These are phyloP conservation scores for Dendrolimus kikuchii DNA, from an alignment of 1,140 invertebrate species.

Conservation along the genomic window DNA sequence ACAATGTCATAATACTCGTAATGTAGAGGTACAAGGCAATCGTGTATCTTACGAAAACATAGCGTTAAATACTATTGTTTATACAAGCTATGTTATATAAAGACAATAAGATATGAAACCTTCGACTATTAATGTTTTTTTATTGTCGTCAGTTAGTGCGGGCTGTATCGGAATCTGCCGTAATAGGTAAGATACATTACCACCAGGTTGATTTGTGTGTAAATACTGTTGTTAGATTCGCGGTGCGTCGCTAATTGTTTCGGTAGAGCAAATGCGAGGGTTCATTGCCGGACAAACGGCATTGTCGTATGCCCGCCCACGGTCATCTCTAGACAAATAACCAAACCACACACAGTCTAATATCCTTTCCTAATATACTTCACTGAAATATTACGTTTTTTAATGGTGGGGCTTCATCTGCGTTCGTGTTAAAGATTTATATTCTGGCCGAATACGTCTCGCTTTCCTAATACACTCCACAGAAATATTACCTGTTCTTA, in stretches of 20 bases:
- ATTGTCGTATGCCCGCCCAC: slow-evolving; percentile 31
- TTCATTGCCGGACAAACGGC: slow-evolving; percentile 55
- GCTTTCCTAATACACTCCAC: too few relatives aligned
- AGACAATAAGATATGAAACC: too few relatives aligned
- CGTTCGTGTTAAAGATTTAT: too few relatives aligned
- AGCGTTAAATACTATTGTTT: too few relatives aligned
- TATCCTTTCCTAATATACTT: neutral
- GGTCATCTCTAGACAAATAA: slow-evolving; percentile 6
- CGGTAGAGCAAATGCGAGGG: slow-evolving; percentile 54
- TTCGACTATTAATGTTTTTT: slow-evolving; percentile 2
- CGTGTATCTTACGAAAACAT: too few relatives aligned
- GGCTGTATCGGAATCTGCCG: neutral
- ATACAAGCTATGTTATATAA: too few relatives aligned
- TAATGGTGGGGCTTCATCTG: neutral
- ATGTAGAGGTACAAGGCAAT: too few relatives aligned
- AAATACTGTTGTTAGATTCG: slow-evolving; percentile 39
- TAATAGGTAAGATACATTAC: slow-evolving; percentile 7
- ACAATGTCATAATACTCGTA: too few relatives aligned
- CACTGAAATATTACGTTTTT: neutral
- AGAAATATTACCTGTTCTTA: too few relatives aligned
- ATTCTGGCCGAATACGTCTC: too few relatives aligned
- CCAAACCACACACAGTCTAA: slow-evolving; percentile 4
- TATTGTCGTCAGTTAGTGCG: slow-evolving; percentile 1
- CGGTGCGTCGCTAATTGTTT: slow-evolving; percentile 54
- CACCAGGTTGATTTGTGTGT: slow-evolving; percentile 16